These are phyloP conservation scores for Tinea pellionella DNA, from an alignment of 2,888 invertebrate species.

Conservation along the genomic window DNA sequence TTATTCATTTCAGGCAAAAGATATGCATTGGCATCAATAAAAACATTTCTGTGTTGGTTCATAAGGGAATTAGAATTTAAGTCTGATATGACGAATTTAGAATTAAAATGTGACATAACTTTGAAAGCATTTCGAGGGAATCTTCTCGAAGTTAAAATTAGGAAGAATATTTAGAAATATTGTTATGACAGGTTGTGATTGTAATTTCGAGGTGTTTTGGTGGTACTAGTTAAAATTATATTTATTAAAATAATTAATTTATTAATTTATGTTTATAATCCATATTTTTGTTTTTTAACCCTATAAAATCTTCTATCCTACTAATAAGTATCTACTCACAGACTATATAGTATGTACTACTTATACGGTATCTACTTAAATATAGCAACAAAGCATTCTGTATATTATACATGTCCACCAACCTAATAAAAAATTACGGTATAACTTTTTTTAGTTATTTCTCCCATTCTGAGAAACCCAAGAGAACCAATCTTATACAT, in stretches of 20 bases:
- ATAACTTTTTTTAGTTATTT: too few species aligned
- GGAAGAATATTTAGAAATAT: neutral
- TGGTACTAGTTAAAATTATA: neutral
- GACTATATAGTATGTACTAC: too few species aligned
- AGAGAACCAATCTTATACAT: too few species aligned
- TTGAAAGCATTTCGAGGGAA: neutral
- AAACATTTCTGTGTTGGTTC: constrained; percentile 20
- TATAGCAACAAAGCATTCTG: too few species aligned
- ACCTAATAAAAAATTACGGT: too few species aligned
- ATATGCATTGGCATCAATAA: constrained; percentile 22
- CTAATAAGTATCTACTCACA: too few species aligned
- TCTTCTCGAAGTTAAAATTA: neutral
- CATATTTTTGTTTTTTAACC: too few species aligned
- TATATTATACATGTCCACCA: too few species aligned
- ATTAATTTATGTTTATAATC: too few species aligned
- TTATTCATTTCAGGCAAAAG: constrained; percentile 19
- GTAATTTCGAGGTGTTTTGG: neutral
- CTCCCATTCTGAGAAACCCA: too few species aligned
- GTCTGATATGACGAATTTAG: constrained; percentile 8
- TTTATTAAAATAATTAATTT: neutral
- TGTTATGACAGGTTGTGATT: neutral
- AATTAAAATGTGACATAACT: constrained; percentile 8
- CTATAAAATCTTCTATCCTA: too few species aligned
- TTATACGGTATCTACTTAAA: too few species aligned
- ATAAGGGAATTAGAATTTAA: constrained; percentile 14